Conservation (phyloP, 1,140 invertebrate genomes). For the Chrysoperla carnea region DNA sequence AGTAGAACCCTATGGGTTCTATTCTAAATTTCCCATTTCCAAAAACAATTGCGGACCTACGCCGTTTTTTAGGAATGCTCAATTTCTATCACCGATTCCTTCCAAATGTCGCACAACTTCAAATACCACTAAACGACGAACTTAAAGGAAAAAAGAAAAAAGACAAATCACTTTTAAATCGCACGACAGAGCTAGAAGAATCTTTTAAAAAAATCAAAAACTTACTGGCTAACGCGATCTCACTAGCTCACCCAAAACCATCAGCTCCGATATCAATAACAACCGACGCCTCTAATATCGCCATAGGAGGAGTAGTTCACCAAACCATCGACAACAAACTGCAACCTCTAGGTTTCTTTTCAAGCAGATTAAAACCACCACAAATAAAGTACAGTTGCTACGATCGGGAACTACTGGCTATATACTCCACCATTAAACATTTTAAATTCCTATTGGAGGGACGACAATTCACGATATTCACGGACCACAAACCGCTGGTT, state of each 20-base stretch:
- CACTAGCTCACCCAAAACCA: constrained; percentile 7
- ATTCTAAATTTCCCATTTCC: constrained; percentile 9
- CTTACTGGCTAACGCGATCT: constrained; percentile 7
- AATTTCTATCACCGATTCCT: constrained; percentile 19
- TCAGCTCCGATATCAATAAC: background rate
- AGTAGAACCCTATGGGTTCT: constrained; percentile 14
- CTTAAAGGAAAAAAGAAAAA: constrained; percentile 11
- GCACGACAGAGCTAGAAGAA: constrained; percentile 4
- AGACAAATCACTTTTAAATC: constrained; percentile 5
- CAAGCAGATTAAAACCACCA: constrained; percentile 13
- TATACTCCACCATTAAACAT: constrained; percentile 19
- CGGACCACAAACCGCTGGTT: constrained; percentile 22
- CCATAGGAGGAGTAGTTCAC: constrained; percentile 6
- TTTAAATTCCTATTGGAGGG: constrained; percentile 17
- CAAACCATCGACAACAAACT: constrained; percentile 5
- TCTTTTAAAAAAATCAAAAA: constrained; percentile 16
- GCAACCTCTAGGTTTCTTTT: constrained; percentile 9
- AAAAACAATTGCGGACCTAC: constrained; percentile 9
- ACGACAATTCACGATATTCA: constrained; percentile 13
- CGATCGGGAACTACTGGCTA: constrained; percentile 26
- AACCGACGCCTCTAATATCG: background rate
- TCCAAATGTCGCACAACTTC: constrained; percentile 8
- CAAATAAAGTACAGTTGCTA: constrained; percentile 21
- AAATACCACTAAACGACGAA: constrained; percentile 10
- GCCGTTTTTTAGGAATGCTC: constrained; percentile 18